Conservation (phyloP, 2,888 invertebrate genomes). For the Agriotes lineatus region DNA sequence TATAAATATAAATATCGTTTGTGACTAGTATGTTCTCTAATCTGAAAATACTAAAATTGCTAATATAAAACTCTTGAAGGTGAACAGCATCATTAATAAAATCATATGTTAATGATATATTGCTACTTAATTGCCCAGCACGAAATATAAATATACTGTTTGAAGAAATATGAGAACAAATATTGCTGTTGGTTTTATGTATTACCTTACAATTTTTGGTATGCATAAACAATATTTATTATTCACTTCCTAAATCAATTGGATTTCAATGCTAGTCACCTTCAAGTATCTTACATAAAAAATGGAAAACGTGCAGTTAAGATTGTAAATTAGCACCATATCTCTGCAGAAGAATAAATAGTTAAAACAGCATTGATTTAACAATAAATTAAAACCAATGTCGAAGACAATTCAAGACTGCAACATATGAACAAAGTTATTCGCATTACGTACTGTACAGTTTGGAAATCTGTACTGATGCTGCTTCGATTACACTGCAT, state of each 20-base stretch:
- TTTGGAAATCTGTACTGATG: too few species aligned
- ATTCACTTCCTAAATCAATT: too few species aligned
- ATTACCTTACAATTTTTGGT: too few species aligned
- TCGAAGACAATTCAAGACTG: background rate
- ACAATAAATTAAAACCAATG: background rate
- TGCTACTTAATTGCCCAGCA: too few species aligned
- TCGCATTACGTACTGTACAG: too few species aligned
- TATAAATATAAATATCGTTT: constrained; percentile 55
- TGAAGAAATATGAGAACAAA: too few species aligned
- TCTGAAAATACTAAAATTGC: constrained; percentile 23
- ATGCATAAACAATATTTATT: too few species aligned
- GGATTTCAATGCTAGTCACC: background rate
- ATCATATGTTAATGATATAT: too few species aligned
- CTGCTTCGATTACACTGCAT: too few species aligned
- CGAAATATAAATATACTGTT: too few species aligned
- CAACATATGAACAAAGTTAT: background rate
- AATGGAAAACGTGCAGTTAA: constrained; percentile 6
- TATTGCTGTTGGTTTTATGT: too few species aligned
- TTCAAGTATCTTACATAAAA: constrained; percentile 1
- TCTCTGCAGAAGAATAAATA: constrained; percentile 11
- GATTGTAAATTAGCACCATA: constrained; percentile 28
- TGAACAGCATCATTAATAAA: too few species aligned
- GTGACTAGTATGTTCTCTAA: constrained; percentile 53
- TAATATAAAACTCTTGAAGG: background rate
- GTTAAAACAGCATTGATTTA: constrained; percentile 12